Evolutionary conservation across 2,797 vertebrate genomes (phyloP), one percentile per base, ranked within the genome.

Genomic region (Hozukius guyotensis): DNA sequence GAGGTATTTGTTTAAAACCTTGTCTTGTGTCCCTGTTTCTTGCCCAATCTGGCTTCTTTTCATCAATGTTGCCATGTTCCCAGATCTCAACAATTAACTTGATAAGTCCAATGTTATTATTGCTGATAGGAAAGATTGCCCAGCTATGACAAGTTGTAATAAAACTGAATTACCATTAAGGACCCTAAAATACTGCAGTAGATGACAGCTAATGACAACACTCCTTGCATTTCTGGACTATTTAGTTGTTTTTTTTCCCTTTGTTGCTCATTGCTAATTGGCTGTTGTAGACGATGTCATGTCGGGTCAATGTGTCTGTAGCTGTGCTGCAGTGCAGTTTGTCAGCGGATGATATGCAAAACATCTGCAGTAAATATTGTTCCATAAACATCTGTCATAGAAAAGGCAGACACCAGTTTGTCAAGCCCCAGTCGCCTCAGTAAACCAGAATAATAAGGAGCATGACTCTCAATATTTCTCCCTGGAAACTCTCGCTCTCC

Each of bases 321-420:
- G 42, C 42, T 49, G 42, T 49, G 42, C 27, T 24, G 24, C 11
- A 53, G 57, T 72, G 12, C 22, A 60, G 34, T 52, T 24, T 67
- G 74, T 72, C 77, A 72, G 68, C 20, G 4, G 22, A 59, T 49
- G 13, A 38, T 12, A 7, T 32, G 22, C 20, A 57, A 68, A 78
- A 71, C 25, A 61, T 73, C 3, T 53, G 38, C 31, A 56, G 70
- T 61, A 55, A 80, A 49, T 72, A 74, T 73, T 57, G 24, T 38
- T 69, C 7, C 6, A 63, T 63, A 24, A 62, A 49, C 57, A 49
- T 6, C 49, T 52, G 32, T 36, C 32, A 4, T 8, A 73, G 49
- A 72, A 46, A 57, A 78, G 24, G 13, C 55, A 57, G n/a, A 61
- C 36, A 65, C 31, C 22, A 29, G 25, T 60, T 61, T 68, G 22